Percentiles rank a stretch among this genome's conserved stretches.
Evolutionary conservation across 2,113 vertebrate species (phyloP).

Genomic region (Paedocypris sp.): DNA sequence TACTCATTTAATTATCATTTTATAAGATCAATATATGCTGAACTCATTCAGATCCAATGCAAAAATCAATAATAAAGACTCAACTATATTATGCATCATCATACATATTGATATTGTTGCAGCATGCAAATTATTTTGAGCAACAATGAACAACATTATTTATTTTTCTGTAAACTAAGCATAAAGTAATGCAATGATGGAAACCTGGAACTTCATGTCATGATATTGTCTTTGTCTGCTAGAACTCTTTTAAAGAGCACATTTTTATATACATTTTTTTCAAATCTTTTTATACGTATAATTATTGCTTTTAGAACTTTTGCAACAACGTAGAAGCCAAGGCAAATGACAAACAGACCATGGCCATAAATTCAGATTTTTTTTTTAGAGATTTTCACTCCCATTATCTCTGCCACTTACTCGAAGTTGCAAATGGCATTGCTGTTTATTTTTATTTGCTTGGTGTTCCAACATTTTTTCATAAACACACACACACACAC

Average conservation of each 20-base stretch:
- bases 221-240: background rate
- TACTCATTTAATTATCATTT: too few relatives aligned
- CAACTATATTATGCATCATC: too few relatives aligned
- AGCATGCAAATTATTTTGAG: too few relatives aligned
- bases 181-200: constrained; percentile 47
- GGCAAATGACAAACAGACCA: constrained; percentile 67
- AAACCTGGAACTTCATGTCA: constrained; percentile 46
- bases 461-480: too few relatives aligned
- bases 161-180: too few relatives aligned
- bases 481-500: too few relatives aligned
- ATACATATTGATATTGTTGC: too few relatives aligned
- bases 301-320: constrained; percentile 55
- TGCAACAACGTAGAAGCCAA: constrained; percentile 61
- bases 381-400: constrained; percentile 59
- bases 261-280: too few relatives aligned
- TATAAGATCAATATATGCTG: too few relatives aligned
- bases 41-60: too few relatives aligned
- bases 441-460: constrained; percentile 46
- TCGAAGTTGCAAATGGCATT: constrained; percentile 45
- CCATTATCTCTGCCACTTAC: constrained; percentile 60
- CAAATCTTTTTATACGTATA: constrained; percentile 48
- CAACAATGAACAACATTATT: too few relatives aligned
- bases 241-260: constrained; percentile 47
- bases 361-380: constrained; percentile 59
- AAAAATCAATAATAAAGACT: too few relatives aligned